Evolutionary conservation across 1,140 invertebrate genomes (phyloP), one percentile per base, ranked within the genome.

Genomic region (Atta texana): DNA sequence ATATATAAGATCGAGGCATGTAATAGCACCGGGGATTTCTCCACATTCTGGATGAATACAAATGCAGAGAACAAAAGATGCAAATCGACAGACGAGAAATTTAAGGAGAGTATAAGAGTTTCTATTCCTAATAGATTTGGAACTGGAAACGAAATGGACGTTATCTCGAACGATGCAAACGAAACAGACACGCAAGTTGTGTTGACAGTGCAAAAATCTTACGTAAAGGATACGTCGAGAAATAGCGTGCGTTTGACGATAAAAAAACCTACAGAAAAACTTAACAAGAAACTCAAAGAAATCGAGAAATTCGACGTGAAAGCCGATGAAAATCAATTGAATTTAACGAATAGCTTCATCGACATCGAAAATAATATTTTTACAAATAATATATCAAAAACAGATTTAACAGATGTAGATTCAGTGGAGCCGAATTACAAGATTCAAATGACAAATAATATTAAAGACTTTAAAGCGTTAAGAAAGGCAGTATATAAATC

Each of bases 201-300:
- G 0, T 28, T 95, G 7, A 91, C 94, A 8, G 92, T 94, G 10
- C 93, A 89, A 57, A 94, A 92, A 51, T 82, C 89, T 0, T 95
- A 95, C 59, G 55, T 95, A 5, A 94, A 91, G 59, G 95, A 95
- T 57, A 84, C 92, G 0, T 87, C 94, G 12, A 91, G 94, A 21
- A 94, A 95, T 74, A 95, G 94, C 61, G 94, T 93, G 3, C 88
- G 95, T 61, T 88, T 95, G 7, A 95, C 94, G n/a, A 63, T 95
- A 64, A 95, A 90, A 49, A 91, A 92, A 24, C 89, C 92, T 6
- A 68, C 44, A 1, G 90, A 91, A 7, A 77, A 85, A 1, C 7
- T 57, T 7, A 6, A 63, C 10, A 64, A 87, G 31, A 82, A 80
- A 51, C 69, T 89, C 1, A 68, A 87, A 4, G 18, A 64, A 66